Evolutionary conservation across 2,888 invertebrate genomes (phyloP).

Genomic region (Latrodectus hesperus): DNA sequence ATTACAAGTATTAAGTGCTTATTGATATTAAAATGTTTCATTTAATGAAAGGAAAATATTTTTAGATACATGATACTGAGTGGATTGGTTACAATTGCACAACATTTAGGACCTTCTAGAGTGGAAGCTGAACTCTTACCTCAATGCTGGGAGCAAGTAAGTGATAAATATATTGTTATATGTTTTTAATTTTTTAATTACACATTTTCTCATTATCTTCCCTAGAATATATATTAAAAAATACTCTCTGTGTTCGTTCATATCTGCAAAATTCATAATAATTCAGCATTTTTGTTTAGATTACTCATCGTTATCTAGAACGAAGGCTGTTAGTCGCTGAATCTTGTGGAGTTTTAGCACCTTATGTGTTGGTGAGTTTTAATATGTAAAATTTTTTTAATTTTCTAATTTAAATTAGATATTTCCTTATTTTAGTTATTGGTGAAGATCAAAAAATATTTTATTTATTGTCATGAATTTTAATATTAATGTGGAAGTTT

Average conservation of each 20-base stretch:
- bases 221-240: background rate
- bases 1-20: too few relatives aligned
- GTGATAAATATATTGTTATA: conserved; percentile 13
- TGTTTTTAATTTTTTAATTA: background rate
- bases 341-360: conserved; percentile 81
- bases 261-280: background rate
- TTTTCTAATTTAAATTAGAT: background rate
- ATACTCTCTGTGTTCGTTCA: background rate
- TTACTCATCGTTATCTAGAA: conserved; percentile 82
- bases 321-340: conserved; percentile 82
- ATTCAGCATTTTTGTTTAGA: conserved; percentile 74
- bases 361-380: conserved; percentile 80
- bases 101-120: conserved; percentile 76
- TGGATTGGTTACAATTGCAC: conserved; percentile 77
- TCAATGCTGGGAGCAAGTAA: conserved; percentile 82
- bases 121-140: conserved; percentile 83
- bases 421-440: background rate
- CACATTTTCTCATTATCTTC: background rate
- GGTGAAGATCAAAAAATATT: background rate
- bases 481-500: background rate
- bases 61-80: conserved; percentile 75
- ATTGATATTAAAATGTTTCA: too few relatives aligned
- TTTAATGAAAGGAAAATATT: background rate
- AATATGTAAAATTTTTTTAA: background rate
- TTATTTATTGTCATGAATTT: background rate